Base-by-base conservation (phyloP, 2,113 vertebrate genomes). In the Pyxicephalus adspersus region DNA sequence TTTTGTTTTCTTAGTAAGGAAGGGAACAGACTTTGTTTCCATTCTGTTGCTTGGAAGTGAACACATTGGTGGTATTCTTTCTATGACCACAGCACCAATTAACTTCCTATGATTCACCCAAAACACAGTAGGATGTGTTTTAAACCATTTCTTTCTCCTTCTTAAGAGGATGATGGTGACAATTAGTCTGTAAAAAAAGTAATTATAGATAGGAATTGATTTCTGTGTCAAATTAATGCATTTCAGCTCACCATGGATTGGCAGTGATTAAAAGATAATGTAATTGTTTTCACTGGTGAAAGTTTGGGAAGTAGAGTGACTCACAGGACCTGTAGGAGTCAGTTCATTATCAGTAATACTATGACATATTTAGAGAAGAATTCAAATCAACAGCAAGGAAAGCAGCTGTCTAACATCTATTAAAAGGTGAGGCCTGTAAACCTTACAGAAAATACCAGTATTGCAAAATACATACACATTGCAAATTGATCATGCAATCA, bases 31-130 rank as follows among this genome's bases (percentile, higher is more conserved):
- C 52, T 31, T 73, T 73, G 70, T 72, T 20, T 29, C 68, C 29
- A 25, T 57, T 72, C 19, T 7, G 20, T 15, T 58, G 20, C 15
- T 20, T 11, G 8, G 22, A 58, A 22, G 57, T 2, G 22, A 58
- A 54, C 9, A 54, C 4, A n/a, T 73, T n/a, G 70, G 20, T 20
- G 19, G 38, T 2, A 34, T 31, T 20, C 54, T 73, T 45, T 11
- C 22, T 58, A 57, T 26, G 55, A 58, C n/a, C 31, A 19, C 57
- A 58, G 54, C 52, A 57, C 50, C 54, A 57, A 58, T 73, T 31
- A 52, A 34, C 70, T 58, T 54, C 28, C 70, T 34, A 34, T 73
- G 52, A 73, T 52, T 73, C 70, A 73, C 70, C 26, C 26, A 73
- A n/a, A 73, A 34, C 11, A n/a, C 70, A 34, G 26, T 20, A 20